Base-by-base conservation (phyloP, 2,888 invertebrate species). In the Galerucella pusilla region DNA sequence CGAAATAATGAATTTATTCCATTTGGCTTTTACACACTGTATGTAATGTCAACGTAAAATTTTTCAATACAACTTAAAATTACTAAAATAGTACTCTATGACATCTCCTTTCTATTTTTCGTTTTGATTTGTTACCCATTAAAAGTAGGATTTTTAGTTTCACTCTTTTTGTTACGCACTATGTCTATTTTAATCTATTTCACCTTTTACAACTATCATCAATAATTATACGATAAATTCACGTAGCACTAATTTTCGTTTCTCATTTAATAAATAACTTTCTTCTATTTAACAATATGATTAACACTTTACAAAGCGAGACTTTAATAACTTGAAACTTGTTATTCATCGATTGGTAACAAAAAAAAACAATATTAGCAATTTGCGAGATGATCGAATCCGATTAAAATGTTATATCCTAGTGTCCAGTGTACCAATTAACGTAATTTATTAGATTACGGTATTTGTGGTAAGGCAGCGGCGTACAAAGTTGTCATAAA, bases 371-470 rank as follows among this genome's bases (percentile, higher is more conserved):
- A 66, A 65, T 68, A 73, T 73, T 75, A 66, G 69, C 65, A 68
- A 66, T 75, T 75, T 75, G 69, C 46, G 66, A 73, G 75, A 75
- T 73, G 73, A 75, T 73, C 75, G 67, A 75, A 75, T 57, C 35
- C 65, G 75, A 75, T 75, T 75, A 75, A 73, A 73, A 73, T 69
- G 72, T 46, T 75, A 73, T 73, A 60, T 75, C 73, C 60, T 72
- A 72, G 64, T 64, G 35, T 64, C 63, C 66, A 73, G 69, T 69
- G 60, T 73, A 72, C 72, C 73, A 75, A 75, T 75, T 75, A 75
- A 66, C 54, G 63, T 73, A 69, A 73, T 75, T 75, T 75, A 75
- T 75, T 72, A 75, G 72, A 75, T 75, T 73, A 69, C 75, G 72
- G 73, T 75, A 69, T 73, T 57, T 75, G 60, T 59, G 35, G n/a